These are phyloP conservation scores for Athetis lepigone DNA, from an alignment of 2,888 invertebrate genomes.

Conservation along the genomic window DNA sequence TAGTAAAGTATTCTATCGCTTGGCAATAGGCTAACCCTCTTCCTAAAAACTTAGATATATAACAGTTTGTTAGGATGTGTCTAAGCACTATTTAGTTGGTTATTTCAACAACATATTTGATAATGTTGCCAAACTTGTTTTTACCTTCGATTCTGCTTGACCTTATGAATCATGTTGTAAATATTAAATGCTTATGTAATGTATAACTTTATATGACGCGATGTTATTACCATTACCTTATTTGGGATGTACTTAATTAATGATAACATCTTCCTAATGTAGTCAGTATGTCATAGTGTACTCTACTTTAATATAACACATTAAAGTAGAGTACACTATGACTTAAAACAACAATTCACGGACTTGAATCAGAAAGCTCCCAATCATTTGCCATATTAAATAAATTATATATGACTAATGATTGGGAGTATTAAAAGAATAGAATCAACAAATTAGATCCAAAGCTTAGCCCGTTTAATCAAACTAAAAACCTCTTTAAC, in stretches of 20 bases:
- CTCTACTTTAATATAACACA: no score
- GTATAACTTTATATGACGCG: constrained; percentile 4
- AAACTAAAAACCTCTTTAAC: no score
- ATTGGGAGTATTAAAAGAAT: no score
- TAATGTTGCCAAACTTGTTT: constrained; percentile 8
- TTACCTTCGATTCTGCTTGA: constrained; percentile 28
- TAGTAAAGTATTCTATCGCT: background rate
- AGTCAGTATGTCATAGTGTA: no score
- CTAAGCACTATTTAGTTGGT: background rate
- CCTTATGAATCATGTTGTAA: constrained; percentile 26
- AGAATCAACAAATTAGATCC: no score
- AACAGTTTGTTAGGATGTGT: background rate
- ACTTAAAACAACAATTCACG: no score
- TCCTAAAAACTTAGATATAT: no score
- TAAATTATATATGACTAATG: no score
- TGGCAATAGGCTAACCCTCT: background rate
- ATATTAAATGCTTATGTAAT: constrained; percentile 22
- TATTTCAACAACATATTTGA: constrained; percentile 1
- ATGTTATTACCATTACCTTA: constrained; percentile 12
- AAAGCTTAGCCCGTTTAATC: no score
- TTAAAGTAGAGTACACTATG: no score
- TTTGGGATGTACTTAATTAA: background rate
- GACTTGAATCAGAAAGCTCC: no score
- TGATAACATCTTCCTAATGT: background rate
- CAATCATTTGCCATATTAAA: no score